Evolutionary conservation across 1,140 invertebrate species (phyloP).

Genomic region (Drosophila parvula): DNA sequence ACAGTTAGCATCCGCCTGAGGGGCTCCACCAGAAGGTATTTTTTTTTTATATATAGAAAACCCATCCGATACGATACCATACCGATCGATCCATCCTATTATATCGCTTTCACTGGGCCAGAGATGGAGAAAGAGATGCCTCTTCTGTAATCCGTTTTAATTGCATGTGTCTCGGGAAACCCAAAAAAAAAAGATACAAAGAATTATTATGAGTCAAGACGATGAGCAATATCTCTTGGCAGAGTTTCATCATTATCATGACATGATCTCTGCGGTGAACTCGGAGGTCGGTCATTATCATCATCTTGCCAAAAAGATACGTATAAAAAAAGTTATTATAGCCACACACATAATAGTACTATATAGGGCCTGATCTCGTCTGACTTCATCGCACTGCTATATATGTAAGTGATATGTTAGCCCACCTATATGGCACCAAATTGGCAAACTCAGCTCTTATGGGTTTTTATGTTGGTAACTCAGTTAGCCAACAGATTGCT

Average conservation of each 20-base stretch:
- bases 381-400: conserved; percentile 41
- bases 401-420: conserved; percentile 25
- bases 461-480: background rate
- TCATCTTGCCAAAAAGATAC: conserved; percentile 27
- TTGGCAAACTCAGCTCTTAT: background rate
- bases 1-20: conserved; percentile 43
- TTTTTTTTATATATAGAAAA: background rate
- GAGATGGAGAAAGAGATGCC: background rate
- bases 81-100: conserved; percentile 6
- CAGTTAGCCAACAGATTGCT: background rate
- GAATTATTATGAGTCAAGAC: conserved; percentile 34
- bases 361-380: conserved; percentile 16
- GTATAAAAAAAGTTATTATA: conserved; percentile 16
- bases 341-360: conserved; percentile 8
- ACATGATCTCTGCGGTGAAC: conserved; percentile 18
- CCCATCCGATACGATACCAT: conserved; percentile 15
- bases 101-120: conserved; percentile 4
- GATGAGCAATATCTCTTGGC: conserved; percentile 31
- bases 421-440: conserved; percentile 24
- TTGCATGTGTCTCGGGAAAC: conserved; percentile 20
- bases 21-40: background rate
- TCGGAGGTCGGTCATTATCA: conserved; percentile 15
- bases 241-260: conserved; percentile 18
- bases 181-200: conserved; percentile 8
- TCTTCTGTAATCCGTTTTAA: conserved; percentile 37